These are phyloP conservation scores for Myotis daubentonii DNA, from an alignment of 2,797 vertebrate genomes.

Conservation along the genomic window DNA sequence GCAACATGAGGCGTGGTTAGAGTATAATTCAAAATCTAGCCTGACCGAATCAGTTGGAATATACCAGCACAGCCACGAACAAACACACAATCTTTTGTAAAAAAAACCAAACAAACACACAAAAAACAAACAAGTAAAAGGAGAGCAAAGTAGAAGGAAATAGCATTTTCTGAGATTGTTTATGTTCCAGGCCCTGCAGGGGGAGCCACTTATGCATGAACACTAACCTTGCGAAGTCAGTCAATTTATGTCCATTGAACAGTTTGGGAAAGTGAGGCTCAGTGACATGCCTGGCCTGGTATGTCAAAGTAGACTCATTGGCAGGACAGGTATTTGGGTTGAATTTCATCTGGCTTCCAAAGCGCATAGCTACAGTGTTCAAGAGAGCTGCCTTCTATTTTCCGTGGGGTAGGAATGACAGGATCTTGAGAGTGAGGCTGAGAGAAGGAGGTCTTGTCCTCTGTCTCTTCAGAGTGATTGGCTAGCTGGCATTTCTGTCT, in stretches of 20 bases:
- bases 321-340: neutral
- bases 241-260: neutral
- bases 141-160: neutral
- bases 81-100: neutral
- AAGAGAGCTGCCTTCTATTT: neutral
- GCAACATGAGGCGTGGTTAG: neutral
- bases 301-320: neutral
- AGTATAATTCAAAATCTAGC: neutral
- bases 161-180: neutral
- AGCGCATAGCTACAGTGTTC: neutral
- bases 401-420: neutral
- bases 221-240: neutral
- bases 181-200: accelerated
- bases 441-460: neutral
- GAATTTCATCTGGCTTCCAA: neutral
- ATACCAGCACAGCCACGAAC: neutral
- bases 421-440: neutral
- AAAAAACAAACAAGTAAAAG: neutral
- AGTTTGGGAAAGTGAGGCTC: neutral
- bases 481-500: neutral
- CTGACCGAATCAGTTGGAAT: neutral
- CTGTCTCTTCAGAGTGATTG: neutral
- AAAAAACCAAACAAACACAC: neutral
- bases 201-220: neutral
- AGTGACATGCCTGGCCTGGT: neutral